Base-by-base conservation (phyloP, 2,113 vertebrate species). In the Delphinapterus leucas region DNA sequence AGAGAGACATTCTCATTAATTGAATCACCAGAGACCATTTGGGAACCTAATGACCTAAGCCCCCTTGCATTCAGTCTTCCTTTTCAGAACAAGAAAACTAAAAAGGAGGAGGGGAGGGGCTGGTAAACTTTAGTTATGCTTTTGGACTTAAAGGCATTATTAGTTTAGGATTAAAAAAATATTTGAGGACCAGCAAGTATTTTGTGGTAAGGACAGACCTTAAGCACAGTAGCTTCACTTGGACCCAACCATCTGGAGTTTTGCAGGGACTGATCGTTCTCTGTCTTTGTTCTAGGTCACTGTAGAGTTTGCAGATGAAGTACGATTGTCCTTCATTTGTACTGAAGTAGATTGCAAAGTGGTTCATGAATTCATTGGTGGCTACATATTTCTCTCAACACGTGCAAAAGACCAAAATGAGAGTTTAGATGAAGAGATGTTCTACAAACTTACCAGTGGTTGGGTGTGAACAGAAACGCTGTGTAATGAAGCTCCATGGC, bases 361-460 rank as follows among this genome's bases (percentile, higher is more conserved):
- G 98, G 99, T 99, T 47, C 99, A 99, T 55, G 99, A 99, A 98
- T 99, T 99, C 98, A 99, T 99, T 8, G 99, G 99, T 0, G 99
- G 99, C 87, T 99, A 99, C 98, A 99, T 99, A 98, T 99, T 99
- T 98, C 97, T 99, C 96, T 99, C 99, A 8, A 99, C 99, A 0
- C 99, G 99, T 6, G 99, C 99, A 41, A 99, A 99, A 98, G 99
- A 99, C 98, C 99, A 99, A 99, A 99, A 99, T 26, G 99, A 99
- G 98, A 99, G 99, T 89, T 98, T 99, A 96, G 99, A 99, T 0
- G 99, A 99, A 97, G 99, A 99, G 98, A 99, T 99, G 99, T 99
- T 99, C 99, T 99, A 99, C 98, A 99, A 99, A 99, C 99, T 99
- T 97, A 99, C 99, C 98, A 99, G 99, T 4, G 99, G 99, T 70